phyloP scores from a whole-genome alignment of 2,888 invertebrate genomes.

The Caenorhabditis afra region DNA sequence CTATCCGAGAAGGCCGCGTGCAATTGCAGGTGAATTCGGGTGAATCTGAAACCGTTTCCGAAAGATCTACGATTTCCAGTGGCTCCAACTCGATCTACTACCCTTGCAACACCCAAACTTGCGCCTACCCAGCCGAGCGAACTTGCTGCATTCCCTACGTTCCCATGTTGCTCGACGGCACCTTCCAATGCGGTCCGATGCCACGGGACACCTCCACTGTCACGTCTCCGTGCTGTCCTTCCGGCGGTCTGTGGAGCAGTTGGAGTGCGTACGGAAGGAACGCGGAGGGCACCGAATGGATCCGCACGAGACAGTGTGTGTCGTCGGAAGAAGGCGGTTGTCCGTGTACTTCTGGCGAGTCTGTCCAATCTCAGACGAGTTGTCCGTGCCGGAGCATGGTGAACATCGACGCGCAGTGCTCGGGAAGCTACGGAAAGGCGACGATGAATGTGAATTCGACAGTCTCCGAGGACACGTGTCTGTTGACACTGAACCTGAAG shows the following conservation, averaged over 20 bases:
- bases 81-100: background rate
- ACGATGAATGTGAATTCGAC: too few species aligned
- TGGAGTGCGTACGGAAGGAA: background rate
- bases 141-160: conserved; percentile 7
- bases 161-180: conserved; percentile 4
- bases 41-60: too few species aligned
- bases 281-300: background rate
- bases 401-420: background rate
- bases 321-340: background rate
- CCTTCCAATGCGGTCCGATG: background rate
- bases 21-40: background rate
- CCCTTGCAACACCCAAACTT: background rate
- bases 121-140: background rate
- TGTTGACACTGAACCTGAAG: too few species aligned
- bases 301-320: background rate
- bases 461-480: too few species aligned
- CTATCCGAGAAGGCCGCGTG: conserved; percentile 3
- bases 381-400: background rate
- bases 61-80: background rate
- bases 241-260: background rate
- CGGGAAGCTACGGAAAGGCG: too few species aligned
- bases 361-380: background rate
- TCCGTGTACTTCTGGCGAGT: background rate
- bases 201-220: background rate
- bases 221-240: background rate